Evolutionary conservation across 2,888 invertebrate genomes (phyloP), one percentile per base, ranked within the genome.

Genomic region (Crematogaster levior): DNA sequence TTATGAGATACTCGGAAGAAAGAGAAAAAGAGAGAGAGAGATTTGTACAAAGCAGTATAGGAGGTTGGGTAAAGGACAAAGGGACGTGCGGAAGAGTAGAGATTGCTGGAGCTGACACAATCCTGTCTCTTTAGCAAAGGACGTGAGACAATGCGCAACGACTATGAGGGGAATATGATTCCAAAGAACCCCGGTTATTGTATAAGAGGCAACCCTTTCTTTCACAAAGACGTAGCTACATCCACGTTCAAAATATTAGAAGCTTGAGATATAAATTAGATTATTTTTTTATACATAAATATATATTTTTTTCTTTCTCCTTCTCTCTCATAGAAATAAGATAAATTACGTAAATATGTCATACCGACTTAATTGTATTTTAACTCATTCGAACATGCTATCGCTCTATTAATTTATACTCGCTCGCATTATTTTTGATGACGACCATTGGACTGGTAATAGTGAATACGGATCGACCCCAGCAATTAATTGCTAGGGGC

Each of bases 401-500:
- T 34, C 34, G 24, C 53, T 70, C 37, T 66, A 77, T 73, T 48
- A 72, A 81, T 72, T 75, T 68, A 24, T 48, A 53, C 56, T 60
- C 30, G 46, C 7, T 53, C 51, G 40, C 63, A 30, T 70, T 74
- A 21, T 70, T 61, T 40, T 15, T 21, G 70, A 63, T 58, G 40
- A 60, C 77, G 51, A 63, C 43, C 60, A 73, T 83, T 77, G 48
- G 51, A 40, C 34, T 30, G 56, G 81, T 72, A 82, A 84, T 83
- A 66, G 82, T 60, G 48, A 61, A 65, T 34, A 79, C 82, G 68
- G 82, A 87, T 87, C 86, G 80, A 80, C 53, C 58, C 65, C 80
- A 46, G 84, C 86, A 86, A 91, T 92, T 90, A 92, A 91, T 91
- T 90, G 82, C 83, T 75, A 77, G 65, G 81, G 85, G 88, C 90